Percentiles rank a stretch among this genome's conserved stretches.
Conservation (phyloP, 2,888 invertebrate genomes). For the Apamea sordens region DNA sequence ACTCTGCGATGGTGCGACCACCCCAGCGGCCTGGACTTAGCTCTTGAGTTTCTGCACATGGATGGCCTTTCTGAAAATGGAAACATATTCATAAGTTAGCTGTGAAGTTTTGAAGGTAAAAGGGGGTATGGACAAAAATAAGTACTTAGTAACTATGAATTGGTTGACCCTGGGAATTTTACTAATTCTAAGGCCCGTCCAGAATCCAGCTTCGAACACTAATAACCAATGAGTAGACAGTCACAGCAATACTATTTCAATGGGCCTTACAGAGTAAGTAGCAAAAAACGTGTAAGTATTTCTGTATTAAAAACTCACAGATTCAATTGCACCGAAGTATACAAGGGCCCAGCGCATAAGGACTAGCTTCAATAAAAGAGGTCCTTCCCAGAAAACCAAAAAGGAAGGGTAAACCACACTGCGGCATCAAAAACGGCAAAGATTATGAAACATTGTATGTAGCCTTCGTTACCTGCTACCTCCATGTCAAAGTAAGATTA, state of each 20-base stretch:
- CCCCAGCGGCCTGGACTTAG: constrained; percentile 91
- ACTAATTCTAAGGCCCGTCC: neutral
- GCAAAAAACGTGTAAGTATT: neutral
- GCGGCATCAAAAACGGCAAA: neutral
- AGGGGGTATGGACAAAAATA: neutral
- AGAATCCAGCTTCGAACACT: too few relatives aligned
- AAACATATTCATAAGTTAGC: neutral
- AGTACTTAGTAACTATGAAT: neutral
- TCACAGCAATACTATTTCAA: too few relatives aligned
- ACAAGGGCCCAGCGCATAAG: too few relatives aligned
- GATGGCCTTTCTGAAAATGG: constrained; percentile 91
- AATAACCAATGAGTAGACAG: too few relatives aligned
- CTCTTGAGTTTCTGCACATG: constrained; percentile 96
- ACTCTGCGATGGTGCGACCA: constrained; percentile 92
- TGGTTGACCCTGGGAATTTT: neutral
- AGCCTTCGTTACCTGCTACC: neutral
- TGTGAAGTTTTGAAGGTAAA: neutral
- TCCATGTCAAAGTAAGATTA: neutral
- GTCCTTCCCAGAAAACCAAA: neutral
- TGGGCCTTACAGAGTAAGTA: neutral
- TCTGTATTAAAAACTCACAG: neutral
- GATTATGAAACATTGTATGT: neutral
- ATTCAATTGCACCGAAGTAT: too few relatives aligned
- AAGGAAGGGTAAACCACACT: neutral
- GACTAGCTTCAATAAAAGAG: neutral